Evolutionary conservation across 30 jellyfish, hydroid and myxozoan genomes (phyloP), one percentile per base, ranked within the genome.

Genomic region (Pseudorhiza aurosa): DNA sequence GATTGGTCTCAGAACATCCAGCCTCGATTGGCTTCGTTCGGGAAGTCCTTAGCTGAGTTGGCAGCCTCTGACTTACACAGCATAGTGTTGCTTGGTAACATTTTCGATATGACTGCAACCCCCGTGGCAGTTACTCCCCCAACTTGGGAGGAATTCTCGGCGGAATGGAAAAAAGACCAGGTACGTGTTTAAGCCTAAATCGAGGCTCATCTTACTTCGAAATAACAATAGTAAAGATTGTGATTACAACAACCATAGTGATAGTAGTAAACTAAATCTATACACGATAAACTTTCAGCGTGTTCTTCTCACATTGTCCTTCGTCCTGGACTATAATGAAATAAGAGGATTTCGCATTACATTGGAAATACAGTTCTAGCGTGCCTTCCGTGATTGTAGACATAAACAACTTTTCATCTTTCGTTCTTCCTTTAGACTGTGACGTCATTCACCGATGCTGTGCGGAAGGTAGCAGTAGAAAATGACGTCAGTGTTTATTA

Each of bases 61-160:
- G 91, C 83, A 37, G 76, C 46, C 39, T 17, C 69, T 14, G 40
- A 18, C 35, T 40, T 63, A n/a, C 91, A 79, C 27, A 47, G 80
- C 68, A 26, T 79, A 12, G 83, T 79, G 24, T 28, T 79, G 8
- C 60, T 79, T 3, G 91, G 91, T 5, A 81, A 79, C 62, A 59
- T 79, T 4, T 63, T 79, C 27, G 91, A 79, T 24, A 62, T 79
- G 91, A 18, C 72, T 14, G 18, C 35, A 24, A 65, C 83, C 11
- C 82, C 84, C 8, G 53, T 79, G 42, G 58, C 83, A 10, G 64
- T 49, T 58, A 79, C 83, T 5, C 91, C 91, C 12, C 91, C 83
- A 1, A 62, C 83, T 14, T 8, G 30, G 26, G 74, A 79, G 11
- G 91, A 79, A 22, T 79, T 60, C 2, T 46, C 64, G 69, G 56